These are phyloP conservation scores for Oreonectes daqikongensis DNA, from an alignment of 2,797 vertebrate genomes.

Conservation along the genomic window DNA sequence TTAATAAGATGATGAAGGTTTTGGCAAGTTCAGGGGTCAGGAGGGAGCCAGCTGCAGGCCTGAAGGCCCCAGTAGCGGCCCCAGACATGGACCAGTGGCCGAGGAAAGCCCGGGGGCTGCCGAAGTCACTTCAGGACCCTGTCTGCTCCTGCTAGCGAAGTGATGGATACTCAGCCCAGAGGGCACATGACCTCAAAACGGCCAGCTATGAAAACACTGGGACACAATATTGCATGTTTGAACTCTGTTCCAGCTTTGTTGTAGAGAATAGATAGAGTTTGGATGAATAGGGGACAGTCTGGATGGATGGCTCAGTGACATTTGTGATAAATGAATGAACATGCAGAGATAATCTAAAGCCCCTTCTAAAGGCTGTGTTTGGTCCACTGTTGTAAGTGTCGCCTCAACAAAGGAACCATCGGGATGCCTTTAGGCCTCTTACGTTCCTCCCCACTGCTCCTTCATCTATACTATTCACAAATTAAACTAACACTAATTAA, in stretches of 20 bases:
- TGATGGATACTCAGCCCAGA: slow-evolving; percentile 81
- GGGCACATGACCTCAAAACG: slow-evolving; percentile 64
- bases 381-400: slow-evolving; percentile 44
- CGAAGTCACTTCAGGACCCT: slow-evolving; percentile 37
- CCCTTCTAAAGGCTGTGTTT: slow-evolving; percentile 31
- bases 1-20: slow-evolving; percentile 78
- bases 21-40: slow-evolving; percentile 76
- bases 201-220: slow-evolving; percentile 52
- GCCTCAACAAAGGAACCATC: slow-evolving; percentile 44
- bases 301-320: slow-evolving; percentile 35
- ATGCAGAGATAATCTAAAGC: slow-evolving; percentile 28
- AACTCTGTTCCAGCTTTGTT: slow-evolving; percentile 45
- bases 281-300: slow-evolving; percentile 34
- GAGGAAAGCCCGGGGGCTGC: slow-evolving; percentile 50
- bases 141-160: slow-evolving; percentile 62
- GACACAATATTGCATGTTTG: slow-evolving; percentile 49
- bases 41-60: slow-evolving; percentile 66
- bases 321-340: slow-evolving; percentile 24
- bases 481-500: slow-evolving; percentile 64
- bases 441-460: slow-evolving; percentile 35
- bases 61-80: slow-evolving; percentile 63
- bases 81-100: slow-evolving; percentile 66
- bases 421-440: slow-evolving; percentile 35
- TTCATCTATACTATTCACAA: slow-evolving; percentile 74
- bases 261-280: slow-evolving; percentile 39